Percentiles rank a stretch among this genome's conserved stretches.
These are phyloP conservation scores for Dasypogon diadema DNA, from an alignment of 2,888 invertebrate species.

Conservation along the genomic window DNA sequence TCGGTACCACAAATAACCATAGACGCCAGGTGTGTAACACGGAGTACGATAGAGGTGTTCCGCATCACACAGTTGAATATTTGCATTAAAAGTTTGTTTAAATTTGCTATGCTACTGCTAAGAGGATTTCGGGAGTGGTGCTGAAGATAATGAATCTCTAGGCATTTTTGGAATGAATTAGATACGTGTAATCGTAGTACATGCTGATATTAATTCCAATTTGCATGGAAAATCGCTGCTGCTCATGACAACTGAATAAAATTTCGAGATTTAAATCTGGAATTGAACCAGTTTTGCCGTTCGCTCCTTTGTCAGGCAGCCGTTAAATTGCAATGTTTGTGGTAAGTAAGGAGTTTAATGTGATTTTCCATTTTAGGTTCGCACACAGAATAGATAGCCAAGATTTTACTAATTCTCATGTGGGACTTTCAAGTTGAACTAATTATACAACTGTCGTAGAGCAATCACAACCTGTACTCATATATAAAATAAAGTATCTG, in stretches of 20 bases:
- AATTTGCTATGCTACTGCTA: neutral
- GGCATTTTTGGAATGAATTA: neutral
- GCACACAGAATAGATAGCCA: no score
- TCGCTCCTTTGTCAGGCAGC: no score
- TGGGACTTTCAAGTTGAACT: no score
- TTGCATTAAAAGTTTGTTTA: neutral
- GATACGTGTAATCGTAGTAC: neutral
- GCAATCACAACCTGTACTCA: no score
- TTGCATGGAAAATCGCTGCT: neutral
- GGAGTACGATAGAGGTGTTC: neutral
- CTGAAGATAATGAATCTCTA: neutral
- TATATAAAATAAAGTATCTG: no score
- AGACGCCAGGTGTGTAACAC: neutral
- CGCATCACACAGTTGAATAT: neutral
- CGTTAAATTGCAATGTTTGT: no score
- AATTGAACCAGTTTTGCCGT: neutral
- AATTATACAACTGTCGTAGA: no score
- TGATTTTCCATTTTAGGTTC: no score
- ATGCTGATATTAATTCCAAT: conserved; percentile 1
- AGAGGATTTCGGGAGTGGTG: neutral
- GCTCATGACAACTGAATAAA: neutral
- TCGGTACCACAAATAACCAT: neutral
- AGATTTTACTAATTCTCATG: no score
- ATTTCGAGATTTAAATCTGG: neutral
- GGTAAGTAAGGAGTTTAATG: no score